Base-by-base conservation (phyloP, 2,888 invertebrate genomes). In the Tanaodytes sp. region DNA sequence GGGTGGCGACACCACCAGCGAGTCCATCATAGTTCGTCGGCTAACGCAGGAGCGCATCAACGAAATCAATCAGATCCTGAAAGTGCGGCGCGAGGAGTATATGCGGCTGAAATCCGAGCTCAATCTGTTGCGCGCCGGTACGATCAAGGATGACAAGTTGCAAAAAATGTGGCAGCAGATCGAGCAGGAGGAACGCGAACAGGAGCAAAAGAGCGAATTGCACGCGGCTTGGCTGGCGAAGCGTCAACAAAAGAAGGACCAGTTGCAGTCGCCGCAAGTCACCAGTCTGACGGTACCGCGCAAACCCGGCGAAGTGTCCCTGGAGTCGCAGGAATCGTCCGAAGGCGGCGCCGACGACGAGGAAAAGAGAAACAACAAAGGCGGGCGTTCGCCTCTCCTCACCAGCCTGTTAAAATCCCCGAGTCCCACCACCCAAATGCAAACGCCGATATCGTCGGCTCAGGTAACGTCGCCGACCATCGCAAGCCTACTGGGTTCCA, bases 371-470 rank as follows among this genome's bases (percentile, higher is more conserved):
- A 82, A 78, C 51, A 79, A 74, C 43, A 77, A 76, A 36, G 80
- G 79, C 2, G 83, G 82, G 9, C 77, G 79, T 40, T 83, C 88
- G 5, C 95, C 95, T 0, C 85, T 96, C 39, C 86, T 96, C 43
- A 94, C 95, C 6, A 94, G 94, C 42, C 86, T 96, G 31, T 86
- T 96, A 3, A 94, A 95, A 83, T 92, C 91, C 40, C 89, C 90
- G 0, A 88, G 89, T 20, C 88, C 89, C 52, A 83, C 88, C 48
- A 80, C 78, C 5, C 83, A 84, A 55, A 77, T 82, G 23, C 80
- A 80, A 57, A 75, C 77, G 14, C 59, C 79, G 6, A 77, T 80
- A 16, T 85, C 85, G 45, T 84, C 86, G 39, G 82, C 84, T 11
- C 82, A 86, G 55, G 80, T 83, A 0, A 82, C 81, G 8, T 83